phyloP scores from a whole-genome alignment of 2,888 invertebrate genomes.

The Phalera bucephala region DNA sequence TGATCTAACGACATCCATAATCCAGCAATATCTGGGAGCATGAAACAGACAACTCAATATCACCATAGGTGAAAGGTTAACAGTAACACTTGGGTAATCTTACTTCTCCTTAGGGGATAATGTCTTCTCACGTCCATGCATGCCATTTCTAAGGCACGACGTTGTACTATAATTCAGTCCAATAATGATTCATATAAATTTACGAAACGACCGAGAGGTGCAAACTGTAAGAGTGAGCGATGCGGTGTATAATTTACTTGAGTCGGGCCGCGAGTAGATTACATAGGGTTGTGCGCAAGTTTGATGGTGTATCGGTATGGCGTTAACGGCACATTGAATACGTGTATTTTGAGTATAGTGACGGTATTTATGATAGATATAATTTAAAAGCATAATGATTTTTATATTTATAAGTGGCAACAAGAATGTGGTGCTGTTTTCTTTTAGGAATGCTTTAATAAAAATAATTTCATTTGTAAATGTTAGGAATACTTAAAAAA shows the following conservation, averaged over 20 bases:
- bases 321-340: not conserved
- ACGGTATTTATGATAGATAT: not conserved
- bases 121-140: slow-evolving; percentile 43
- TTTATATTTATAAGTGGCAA: too few relatives aligned
- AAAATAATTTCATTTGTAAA: too few relatives aligned
- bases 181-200: slow-evolving; percentile 74
- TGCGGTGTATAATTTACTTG: slow-evolving; percentile 60
- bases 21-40: slow-evolving; percentile 14
- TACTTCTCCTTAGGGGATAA: slow-evolving; percentile 25
- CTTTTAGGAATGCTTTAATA: too few relatives aligned
- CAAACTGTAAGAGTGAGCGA: slow-evolving; percentile 65
- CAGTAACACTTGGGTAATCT: slow-evolving; percentile 28
- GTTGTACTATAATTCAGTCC: slow-evolving; percentile 63
- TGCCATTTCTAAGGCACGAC: slow-evolving; percentile 46
- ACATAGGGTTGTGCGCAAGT: slow-evolving; percentile 40
- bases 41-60: slow-evolving; percentile 12
- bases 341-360: slow-evolving; percentile 19
- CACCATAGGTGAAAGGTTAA: slow-evolving; percentile 26
- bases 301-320: slow-evolving; percentile 30
- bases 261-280: slow-evolving; percentile 54
- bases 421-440: too few relatives aligned
- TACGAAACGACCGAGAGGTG: slow-evolving; percentile 69
- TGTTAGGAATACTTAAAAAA: too few relatives aligned
- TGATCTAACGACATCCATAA: too few relatives aligned
- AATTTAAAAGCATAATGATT: not conserved